These are phyloP conservation scores for Pissodes strobi DNA, from an alignment of 1,140 invertebrate genomes.

Conservation along the genomic window DNA sequence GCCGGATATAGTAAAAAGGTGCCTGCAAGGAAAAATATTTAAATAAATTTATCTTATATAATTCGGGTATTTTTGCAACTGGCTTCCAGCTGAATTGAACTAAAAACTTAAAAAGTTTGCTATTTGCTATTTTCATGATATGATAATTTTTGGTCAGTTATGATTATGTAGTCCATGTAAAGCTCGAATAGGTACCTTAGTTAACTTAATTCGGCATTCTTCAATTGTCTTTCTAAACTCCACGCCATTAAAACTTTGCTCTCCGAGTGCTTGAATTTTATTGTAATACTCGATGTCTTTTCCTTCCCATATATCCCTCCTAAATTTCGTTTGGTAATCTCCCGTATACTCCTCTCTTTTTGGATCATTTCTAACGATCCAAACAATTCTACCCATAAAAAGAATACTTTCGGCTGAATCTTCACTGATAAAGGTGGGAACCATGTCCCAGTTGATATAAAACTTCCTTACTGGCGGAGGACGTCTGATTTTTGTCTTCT, in stretches of 20 bases:
- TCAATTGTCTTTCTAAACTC: slow-evolving; percentile 69
- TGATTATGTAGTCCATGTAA: too few species aligned
- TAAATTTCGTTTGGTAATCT: slow-evolving; percentile 41
- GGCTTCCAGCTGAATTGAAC: too few species aligned
- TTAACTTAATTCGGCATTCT: slow-evolving; percentile 74
- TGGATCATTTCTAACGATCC: slow-evolving; percentile 52
- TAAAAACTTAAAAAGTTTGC: too few species aligned
- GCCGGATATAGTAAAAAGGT: too few species aligned
- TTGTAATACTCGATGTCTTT: slow-evolving; percentile 68
- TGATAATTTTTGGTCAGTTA: too few species aligned
- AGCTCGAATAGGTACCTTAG: too few species aligned
- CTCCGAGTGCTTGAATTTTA: slow-evolving; percentile 58
- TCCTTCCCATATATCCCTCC: slow-evolving; percentile 66
- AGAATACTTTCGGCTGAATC: slow-evolving; percentile 53
- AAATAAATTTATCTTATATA: too few species aligned
- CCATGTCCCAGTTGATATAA: slow-evolving; percentile 47
- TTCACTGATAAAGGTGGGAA: slow-evolving; percentile 49
- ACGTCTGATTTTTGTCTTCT: slow-evolving; percentile 39
- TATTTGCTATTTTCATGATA: too few species aligned
- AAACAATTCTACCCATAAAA: slow-evolving; percentile 54
- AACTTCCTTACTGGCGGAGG: slow-evolving; percentile 50
- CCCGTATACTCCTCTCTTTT: slow-evolving; percentile 36
- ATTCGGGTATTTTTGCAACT: too few species aligned
- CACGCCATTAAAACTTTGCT: slow-evolving; percentile 57
- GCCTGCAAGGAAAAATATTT: too few species aligned